A percentile compares a stretch with the other conserved stretches of the same genome.
These are phyloP conservation scores for Apus apus DNA, from an alignment of 2,113 vertebrate species.

Conservation along the genomic window DNA sequence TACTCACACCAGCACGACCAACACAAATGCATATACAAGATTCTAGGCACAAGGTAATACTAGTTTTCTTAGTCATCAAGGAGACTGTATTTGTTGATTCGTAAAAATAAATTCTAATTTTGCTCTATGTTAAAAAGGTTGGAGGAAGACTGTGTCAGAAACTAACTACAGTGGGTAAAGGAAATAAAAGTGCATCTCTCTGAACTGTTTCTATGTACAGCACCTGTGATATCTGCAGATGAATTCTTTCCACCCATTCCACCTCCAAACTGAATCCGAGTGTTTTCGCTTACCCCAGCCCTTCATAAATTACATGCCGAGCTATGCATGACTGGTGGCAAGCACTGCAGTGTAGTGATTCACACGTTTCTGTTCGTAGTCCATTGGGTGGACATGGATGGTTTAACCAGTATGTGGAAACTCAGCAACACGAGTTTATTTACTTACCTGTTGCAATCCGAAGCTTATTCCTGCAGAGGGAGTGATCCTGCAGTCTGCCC, in stretches of 20 bases:
- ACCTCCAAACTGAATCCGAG: background rate
- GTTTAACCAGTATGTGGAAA: background rate
- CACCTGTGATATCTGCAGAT: background rate
- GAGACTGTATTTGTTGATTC: background rate
- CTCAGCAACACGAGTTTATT: background rate
- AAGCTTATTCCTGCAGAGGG: background rate
- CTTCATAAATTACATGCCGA: background rate
- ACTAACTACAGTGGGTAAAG: fast-evolving
- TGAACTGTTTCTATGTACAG: background rate
- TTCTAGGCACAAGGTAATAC: background rate
- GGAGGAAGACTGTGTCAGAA: background rate
- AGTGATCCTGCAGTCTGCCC: background rate
- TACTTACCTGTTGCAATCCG: background rate
- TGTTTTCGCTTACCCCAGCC: background rate
- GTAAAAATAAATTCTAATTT: background rate
- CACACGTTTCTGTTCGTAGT: background rate
- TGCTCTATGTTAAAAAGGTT: background rate
- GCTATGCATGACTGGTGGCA: background rate
- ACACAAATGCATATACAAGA: background rate
- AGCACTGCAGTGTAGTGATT: background rate
- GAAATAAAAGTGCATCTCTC: background rate
- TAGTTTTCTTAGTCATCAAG: background rate
- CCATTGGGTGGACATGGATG: fast-evolving
- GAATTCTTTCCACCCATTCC: background rate
- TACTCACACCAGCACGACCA: background rate